Percentiles rank a stretch among this genome's conserved stretches.
Evolutionary conservation across 2,113 vertebrate species (phyloP).

Genomic region (Sander vitreus): DNA sequence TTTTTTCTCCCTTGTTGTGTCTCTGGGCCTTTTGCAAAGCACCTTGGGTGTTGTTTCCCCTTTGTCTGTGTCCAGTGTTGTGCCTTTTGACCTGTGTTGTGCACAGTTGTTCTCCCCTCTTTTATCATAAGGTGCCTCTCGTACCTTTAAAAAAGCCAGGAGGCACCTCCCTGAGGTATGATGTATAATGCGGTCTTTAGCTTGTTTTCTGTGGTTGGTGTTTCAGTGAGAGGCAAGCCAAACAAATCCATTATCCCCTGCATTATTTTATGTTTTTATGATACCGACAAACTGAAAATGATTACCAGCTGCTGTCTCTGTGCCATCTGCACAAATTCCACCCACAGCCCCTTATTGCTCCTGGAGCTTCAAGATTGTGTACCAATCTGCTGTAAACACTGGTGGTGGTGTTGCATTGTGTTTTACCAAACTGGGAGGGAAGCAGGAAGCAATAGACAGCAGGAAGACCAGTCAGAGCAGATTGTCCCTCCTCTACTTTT

Average conservation of each 20-base stretch:
- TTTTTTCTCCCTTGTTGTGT: slow-evolving; percentile 7
- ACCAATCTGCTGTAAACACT: slow-evolving; percentile 11
- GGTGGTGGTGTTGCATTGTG: neutral
- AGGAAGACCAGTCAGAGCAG: slow-evolving; percentile 1
- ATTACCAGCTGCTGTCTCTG: slow-evolving; percentile 36
- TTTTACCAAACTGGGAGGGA: slow-evolving; percentile 1
- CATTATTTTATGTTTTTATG: slow-evolving; percentile 38
- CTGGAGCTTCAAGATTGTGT: slow-evolving; percentile 10
- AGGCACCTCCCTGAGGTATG: slow-evolving; percentile 41
- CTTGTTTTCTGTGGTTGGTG: slow-evolving; percentile 39
- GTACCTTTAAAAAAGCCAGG: slow-evolving; percentile 41
- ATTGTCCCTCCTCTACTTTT: slow-evolving; percentile 29
- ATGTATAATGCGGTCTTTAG: slow-evolving; percentile 26
- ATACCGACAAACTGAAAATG: slow-evolving; percentile 18
- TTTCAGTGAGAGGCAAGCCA: slow-evolving; percentile 44
- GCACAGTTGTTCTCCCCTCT: slow-evolving; percentile 71
- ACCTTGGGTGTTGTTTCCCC: slow-evolving; percentile 59
- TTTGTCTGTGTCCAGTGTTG: slow-evolving; percentile 79
- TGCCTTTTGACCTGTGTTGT: slow-evolving; percentile 83
- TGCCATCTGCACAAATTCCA: slow-evolving; percentile 38
- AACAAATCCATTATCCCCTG: slow-evolving; percentile 7
- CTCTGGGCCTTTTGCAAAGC: slow-evolving; percentile 58
- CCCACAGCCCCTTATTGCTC: neutral
- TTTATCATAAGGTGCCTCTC: slow-evolving; percentile 58
- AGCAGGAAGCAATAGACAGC: neutral